phyloP scores from a whole-genome alignment of 2,888 invertebrate species.

The Heliconius charithonia region DNA sequence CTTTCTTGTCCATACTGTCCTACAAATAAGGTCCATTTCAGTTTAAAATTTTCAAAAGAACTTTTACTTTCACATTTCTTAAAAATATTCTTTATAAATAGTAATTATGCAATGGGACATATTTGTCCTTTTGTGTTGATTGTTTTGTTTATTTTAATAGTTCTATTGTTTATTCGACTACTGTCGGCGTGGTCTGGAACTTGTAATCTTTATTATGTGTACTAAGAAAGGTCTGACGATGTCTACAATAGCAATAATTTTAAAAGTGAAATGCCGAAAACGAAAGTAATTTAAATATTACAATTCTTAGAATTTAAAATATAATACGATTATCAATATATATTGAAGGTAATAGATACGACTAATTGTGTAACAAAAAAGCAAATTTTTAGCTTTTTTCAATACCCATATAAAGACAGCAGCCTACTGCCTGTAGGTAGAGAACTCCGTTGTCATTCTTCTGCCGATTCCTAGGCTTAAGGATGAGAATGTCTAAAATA shows the following conservation, averaged over 20 bases:
- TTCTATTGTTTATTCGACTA: conserved; percentile 38
- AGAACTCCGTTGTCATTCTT: too few relatives aligned
- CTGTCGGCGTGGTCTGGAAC: conserved; percentile 22
- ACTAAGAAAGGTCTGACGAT: conserved; percentile 1
- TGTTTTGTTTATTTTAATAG: conserved; percentile 35
- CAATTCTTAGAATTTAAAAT: neutral
- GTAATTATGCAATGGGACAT: conserved; percentile 53
- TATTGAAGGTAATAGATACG: too few relatives aligned
- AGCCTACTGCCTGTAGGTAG: too few relatives aligned
- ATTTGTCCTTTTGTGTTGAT: conserved; percentile 42
- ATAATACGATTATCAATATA: neutral
- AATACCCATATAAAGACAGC: too few relatives aligned
- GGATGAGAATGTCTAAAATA: too few relatives aligned
- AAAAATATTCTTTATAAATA: conserved; percentile 50
- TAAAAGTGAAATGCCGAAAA: conserved; percentile 25
- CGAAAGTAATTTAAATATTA: neutral
- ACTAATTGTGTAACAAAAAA: too few relatives aligned
- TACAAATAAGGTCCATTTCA: conserved; percentile 5
- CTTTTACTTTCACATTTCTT: conserved; percentile 71
- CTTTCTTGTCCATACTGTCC: neutral
- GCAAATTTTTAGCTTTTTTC: too few relatives aligned
- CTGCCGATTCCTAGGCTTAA: too few relatives aligned
- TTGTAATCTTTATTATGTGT: conserved; percentile 7
- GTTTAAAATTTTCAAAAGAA: conserved; percentile 13
- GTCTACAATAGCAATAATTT: neutral